These are phyloP conservation scores for Gallinago jamesoni DNA, from an alignment of 2,113 vertebrate species.

Conservation along the genomic window DNA sequence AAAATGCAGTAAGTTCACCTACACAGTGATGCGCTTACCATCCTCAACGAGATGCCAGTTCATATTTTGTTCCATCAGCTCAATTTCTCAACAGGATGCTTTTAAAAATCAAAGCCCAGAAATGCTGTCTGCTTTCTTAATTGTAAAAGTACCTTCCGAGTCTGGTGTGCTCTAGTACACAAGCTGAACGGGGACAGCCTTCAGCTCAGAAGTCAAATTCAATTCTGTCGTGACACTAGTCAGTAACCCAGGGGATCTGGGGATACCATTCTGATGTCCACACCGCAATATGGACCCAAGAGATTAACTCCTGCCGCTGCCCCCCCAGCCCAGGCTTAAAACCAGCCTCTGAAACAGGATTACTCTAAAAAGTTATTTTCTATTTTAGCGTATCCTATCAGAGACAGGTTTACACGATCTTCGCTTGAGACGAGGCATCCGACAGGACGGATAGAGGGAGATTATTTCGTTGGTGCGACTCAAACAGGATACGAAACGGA, in stretches of 20 bases:
- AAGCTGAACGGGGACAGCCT: neutral
- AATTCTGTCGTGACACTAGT: neutral
- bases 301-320: neutral
- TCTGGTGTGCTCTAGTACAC: neutral
- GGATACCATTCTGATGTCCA: neutral
- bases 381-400: neutral
- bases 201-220: neutral
- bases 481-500: neutral
- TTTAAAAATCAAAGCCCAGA: neutral
- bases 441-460: rapidly evolving
- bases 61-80: neutral
- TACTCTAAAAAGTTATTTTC: neutral
- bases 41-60: neutral
- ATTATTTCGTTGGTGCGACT: neutral
- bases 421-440: neutral
- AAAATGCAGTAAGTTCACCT: neutral
- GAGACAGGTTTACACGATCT: neutral
- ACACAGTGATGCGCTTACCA: neutral
- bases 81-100: neutral
- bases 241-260: neutral
- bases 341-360: neutral
- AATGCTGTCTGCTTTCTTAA: neutral
- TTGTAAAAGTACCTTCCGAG: neutral
- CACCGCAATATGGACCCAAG: neutral
- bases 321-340: neutral